Evolutionary conservation across 2,113 vertebrate species (phyloP).

Genomic region (Pygoscelis adeliae): DNA sequence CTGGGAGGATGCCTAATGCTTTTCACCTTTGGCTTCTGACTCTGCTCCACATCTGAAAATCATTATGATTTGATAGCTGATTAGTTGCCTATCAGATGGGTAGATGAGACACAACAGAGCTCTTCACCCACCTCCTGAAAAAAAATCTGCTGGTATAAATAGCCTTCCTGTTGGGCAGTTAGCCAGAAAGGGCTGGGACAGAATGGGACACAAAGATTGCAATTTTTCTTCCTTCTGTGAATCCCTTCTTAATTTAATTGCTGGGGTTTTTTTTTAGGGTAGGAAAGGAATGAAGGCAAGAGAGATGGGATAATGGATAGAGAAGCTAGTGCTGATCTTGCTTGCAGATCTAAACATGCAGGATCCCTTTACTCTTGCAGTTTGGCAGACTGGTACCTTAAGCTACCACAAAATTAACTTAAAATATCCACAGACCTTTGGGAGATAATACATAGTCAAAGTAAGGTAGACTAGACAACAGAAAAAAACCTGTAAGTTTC

Average conservation of each 20-base stretch:
- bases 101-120: neutral
- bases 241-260: neutral
- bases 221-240: neutral
- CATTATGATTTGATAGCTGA: neutral
- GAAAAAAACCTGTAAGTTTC: neutral
- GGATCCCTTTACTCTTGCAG: neutral
- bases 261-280: neutral
- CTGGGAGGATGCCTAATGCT: neutral
- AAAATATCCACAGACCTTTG: neutral
- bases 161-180: neutral
- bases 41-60: neutral
- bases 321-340: neutral
- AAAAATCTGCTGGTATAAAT: neutral
- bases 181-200: neutral
- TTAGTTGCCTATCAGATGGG: neutral
- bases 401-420: conserved; percentile 3
- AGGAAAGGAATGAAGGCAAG: neutral
- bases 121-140: neutral
- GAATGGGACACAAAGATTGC: neutral
- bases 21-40: neutral
- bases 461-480: neutral
- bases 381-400: neutral
- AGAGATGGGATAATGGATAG: neutral
- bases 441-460: neutral
- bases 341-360: neutral